Base-by-base conservation (phyloP, 2,888 invertebrate genomes). In the Timema podura region DNA sequence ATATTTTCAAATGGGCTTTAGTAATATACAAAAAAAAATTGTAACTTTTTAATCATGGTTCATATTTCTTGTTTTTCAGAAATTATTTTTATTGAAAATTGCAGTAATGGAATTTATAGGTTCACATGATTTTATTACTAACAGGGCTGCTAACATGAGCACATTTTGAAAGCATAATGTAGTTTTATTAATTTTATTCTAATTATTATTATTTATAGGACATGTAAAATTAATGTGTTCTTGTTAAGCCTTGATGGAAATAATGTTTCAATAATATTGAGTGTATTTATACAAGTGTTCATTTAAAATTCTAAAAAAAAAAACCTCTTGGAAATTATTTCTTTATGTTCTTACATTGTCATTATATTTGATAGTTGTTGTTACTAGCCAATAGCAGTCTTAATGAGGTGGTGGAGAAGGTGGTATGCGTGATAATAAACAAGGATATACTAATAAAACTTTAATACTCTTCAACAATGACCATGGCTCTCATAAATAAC, bases 361-460 rank as follows among this genome's bases (percentile, higher is more conserved):
- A 65, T 65, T 48, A 64, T 68, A 61, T 64, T 64, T 68, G n/a
- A n/a, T n/a, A n/a, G 68, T 61, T 65, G 10, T 49, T 44, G 16
- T 46, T 10, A 7, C 6, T 65, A 65, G 65, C 13, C 48, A 65
- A 68, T n/a, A 15, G 51, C 13, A 49, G 64, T 59, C 15, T 51
- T 68, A 46, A 13, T 68, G 54, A 45, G 13, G 59, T 51, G 47
- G 46, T n/a, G n/a, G 47, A 15, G 54, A n/a, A 54, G 68, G 68
- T 13, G 68, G 45, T 68, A 68, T 68, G 68, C 47, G 11, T 9
- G 57, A 61, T 61, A 48, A 59, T 54, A n/a, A 11, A 65, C 57
- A 57, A 48, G 64, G 51, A 69, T 64, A 61, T 64, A 64, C 65
- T 69, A 69, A 69, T 65, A n/a, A 65, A 45, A 54, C 46, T 57